phyloP scores from a whole-genome alignment of 2,888 invertebrate genomes.

The Hyppa rectilinea region DNA sequence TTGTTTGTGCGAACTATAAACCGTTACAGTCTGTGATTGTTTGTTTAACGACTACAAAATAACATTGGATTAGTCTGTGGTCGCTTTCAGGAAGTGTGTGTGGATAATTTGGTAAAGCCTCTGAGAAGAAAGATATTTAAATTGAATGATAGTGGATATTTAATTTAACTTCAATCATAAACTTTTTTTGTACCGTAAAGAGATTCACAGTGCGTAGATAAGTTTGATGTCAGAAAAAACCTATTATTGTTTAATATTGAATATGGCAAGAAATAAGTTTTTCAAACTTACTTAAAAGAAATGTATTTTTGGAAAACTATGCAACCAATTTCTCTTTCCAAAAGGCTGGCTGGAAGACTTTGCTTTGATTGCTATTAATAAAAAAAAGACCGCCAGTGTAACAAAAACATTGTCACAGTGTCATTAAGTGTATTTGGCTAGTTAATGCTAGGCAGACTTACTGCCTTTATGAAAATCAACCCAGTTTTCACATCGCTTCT shows the following conservation, averaged over 20 bases:
- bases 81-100: background rate
- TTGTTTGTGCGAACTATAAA: constrained; percentile 61
- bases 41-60: constrained; percentile 54
- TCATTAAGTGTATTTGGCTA: background rate
- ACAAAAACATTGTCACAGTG: background rate
- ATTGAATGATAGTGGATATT: too few species aligned
- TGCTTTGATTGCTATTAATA: too few species aligned
- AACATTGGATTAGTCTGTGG: constrained; percentile 17
- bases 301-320: background rate
- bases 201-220: too few species aligned
- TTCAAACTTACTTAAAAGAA: background rate
- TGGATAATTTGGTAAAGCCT: constrained; percentile 22
- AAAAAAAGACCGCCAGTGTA: background rate
- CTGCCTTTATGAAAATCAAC: background rate
- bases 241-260: too few species aligned
- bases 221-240: background rate
- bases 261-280: background rate
- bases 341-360: background rate
- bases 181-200: too few species aligned
- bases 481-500: background rate
- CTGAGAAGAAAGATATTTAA: constrained; percentile 45
- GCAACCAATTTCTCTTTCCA: too few species aligned
- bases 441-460: background rate
- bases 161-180: too few species aligned
- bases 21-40: constrained; percentile 58